Evolutionary conservation across 2,888 invertebrate species (phyloP).

Genomic region (Drosophila birchii): DNA sequence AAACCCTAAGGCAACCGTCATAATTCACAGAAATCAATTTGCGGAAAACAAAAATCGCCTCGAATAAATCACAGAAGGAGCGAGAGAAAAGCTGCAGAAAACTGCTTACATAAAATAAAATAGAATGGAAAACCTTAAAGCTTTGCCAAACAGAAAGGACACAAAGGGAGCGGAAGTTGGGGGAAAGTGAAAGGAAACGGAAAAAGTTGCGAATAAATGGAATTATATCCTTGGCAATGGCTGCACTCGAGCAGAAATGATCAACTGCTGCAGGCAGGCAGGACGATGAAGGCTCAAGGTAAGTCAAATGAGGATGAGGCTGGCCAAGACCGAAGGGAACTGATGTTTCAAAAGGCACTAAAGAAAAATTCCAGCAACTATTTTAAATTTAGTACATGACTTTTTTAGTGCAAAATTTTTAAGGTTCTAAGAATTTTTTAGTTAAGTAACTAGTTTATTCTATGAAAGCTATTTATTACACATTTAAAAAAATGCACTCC

Average conservation of each 20-base stretch:
- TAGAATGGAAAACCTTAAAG: constrained; percentile 27
- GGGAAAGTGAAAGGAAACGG: constrained; percentile 25
- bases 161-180: constrained; percentile 3
- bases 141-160: constrained; percentile 39
- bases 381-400: too few species aligned
- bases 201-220: constrained; percentile 44
- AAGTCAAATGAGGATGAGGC: constrained; percentile 11
- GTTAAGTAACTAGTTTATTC: too few species aligned
- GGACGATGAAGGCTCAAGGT: constrained; percentile 31
- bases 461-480: not conserved
- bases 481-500: too few species aligned
- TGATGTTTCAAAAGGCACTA: constrained; percentile 7
- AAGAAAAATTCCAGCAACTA: not conserved
- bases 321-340: not conserved
- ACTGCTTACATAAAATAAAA: constrained; percentile 42
- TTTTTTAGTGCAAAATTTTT: not conserved
- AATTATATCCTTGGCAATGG: constrained; percentile 53
- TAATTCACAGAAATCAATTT: constrained; percentile 51
- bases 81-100: constrained; percentile 15
- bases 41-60: constrained; percentile 40
- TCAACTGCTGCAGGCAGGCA: constrained; percentile 45
- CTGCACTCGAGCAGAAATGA: constrained; percentile 54
- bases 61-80: constrained; percentile 39
- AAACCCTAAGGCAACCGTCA: constrained; percentile 36
- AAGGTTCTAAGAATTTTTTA: too few species aligned